Evolutionary conservation across 2,113 vertebrate species (phyloP).

Genomic region (Sula dactylatra): DNA sequence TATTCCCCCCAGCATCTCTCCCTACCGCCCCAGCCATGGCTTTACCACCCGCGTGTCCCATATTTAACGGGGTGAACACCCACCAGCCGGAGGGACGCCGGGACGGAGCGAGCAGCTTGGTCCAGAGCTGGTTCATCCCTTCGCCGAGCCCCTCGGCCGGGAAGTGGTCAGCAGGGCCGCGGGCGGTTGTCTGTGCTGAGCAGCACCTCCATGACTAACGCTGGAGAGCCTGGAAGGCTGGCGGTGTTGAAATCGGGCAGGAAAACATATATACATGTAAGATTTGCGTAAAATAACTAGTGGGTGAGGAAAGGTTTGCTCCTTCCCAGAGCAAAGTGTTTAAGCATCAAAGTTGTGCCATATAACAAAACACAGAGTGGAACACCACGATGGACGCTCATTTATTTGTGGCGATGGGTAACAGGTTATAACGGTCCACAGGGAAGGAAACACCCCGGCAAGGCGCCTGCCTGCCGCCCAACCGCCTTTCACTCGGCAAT

Average conservation of each 20-base stretch:
- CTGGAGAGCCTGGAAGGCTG: too few species aligned
- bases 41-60: fast-evolving
- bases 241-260: fast-evolving
- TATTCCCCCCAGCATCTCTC: background rate
- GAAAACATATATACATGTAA: fast-evolving
- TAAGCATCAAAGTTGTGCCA: background rate
- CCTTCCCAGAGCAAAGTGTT: background rate
- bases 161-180: background rate
- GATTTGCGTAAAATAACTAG: background rate
- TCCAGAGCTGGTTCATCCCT: too few species aligned
- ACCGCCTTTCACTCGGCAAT: fast-evolving
- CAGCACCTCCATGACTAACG: background rate
- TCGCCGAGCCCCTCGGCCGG: fast-evolving
- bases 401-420: fast-evolving
- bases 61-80: fast-evolving
- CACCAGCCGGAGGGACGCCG: fast-evolving
- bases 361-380: fast-evolving
- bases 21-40: fast-evolving
- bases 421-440: background rate
- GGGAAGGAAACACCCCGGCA: too few species aligned
- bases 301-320: fast-evolving
- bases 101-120: fast-evolving
- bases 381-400: fast-evolving
- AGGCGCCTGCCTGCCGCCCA: too few species aligned
- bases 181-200: fast-evolving